Evolutionary conservation across 2,113 vertebrate species (phyloP).

Genomic region (Cisticola juncidis): DNA sequence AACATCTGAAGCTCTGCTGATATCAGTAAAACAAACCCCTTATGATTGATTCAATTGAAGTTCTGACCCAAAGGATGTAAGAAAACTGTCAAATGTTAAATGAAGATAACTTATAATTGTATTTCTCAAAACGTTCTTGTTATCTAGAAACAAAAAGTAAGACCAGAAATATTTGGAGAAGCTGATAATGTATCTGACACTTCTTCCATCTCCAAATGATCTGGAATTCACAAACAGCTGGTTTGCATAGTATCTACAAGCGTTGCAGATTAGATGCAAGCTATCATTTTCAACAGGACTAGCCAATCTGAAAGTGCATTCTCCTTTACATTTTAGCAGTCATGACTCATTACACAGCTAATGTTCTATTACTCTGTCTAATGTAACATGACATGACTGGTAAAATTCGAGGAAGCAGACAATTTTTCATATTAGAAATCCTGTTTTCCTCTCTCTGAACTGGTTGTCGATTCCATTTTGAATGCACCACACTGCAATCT

Average conservation of each 20-base stretch:
- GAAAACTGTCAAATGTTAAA: neutral
- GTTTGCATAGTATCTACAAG: conserved; percentile 48
- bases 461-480: neutral
- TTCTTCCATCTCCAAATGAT: conserved; percentile 22
- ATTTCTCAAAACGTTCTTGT: neutral
- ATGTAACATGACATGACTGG: conserved; percentile 68
- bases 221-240: conserved; percentile 42
- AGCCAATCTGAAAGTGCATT: conserved; percentile 50
- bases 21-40: neutral
- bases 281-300: conserved; percentile 46
- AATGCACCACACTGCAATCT: neutral
- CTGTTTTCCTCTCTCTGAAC: conserved; percentile 27
- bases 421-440: conserved; percentile 60
- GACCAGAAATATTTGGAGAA: neutral
- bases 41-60: neutral
- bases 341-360: conserved; percentile 73
- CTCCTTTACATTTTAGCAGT: conserved; percentile 66
- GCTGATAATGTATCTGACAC: neutral
- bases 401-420: conserved; percentile 58
- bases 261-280: conserved; percentile 22
- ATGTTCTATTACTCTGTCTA: conserved; percentile 70
- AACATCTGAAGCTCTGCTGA: neutral
- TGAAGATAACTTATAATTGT: neutral
- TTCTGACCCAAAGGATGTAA: neutral
- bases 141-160: neutral